Evolutionary conservation across 2,113 vertebrate species (phyloP), one percentile per base, ranked within the genome.

Genomic region (Brachyistius frenatus): DNA sequence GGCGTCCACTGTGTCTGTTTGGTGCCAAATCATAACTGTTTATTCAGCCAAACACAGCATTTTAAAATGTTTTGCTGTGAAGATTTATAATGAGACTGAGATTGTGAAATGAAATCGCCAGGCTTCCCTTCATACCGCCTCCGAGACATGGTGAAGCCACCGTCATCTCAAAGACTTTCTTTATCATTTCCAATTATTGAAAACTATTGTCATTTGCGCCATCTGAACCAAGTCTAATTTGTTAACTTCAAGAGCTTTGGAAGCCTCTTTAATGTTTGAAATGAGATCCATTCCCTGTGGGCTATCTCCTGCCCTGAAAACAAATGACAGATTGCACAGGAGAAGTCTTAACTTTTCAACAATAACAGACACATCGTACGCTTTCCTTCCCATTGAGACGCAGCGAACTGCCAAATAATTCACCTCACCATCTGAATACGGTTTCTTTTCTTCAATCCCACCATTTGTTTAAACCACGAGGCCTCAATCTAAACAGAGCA

Each of bases 21-120:
- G 66, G 86, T 86, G 91, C 92, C 90, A 93, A 90, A 91, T 92
- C 83, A 84, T 83, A 85, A 88, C 88, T 89, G 89, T 93, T 94
- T 93, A 91, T 94, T 90, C 92, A 92, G 91, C 89, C 90, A 90
- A 93, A 92, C 85, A 76, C 80, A 71, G 80, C 85, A 78, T 86
- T 89, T 81, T 78, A 78, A 92, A 89, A 76, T 64, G 78, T 78
- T 89, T 83, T 36, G 65, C 78, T 91, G 84, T 88, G 84, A 90
- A 81, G 87, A 85, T 88, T 91, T 93, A 84, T 90, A 93, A 91
- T 93, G 87, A 93, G 89, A 88, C 60, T 67, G 77, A 61, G 78
- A 80, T 72, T 73, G 66, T 66, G 66, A 56, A 71, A 76, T 33
- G 66, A 85, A 89, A 76, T 82, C 56, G 41, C 82, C 23, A 81